Evolutionary conservation across 2,888 invertebrate species (phyloP), one percentile per base, ranked within the genome.

Genomic region (Agrilus cyanescens): DNA sequence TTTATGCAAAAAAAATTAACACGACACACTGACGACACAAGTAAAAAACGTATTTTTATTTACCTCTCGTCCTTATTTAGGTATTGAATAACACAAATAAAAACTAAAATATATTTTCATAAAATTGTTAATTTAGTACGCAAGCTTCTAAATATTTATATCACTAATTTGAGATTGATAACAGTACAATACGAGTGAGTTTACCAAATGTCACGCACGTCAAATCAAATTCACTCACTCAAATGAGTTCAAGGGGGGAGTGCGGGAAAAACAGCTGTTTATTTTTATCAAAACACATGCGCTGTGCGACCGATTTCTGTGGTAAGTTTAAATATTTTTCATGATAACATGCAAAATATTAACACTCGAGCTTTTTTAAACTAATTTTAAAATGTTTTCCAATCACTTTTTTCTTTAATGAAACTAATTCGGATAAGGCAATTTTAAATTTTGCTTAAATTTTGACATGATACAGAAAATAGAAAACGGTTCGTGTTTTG

Each of bases 181-280:
- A 25, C 25, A 25, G 34, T 25, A 43, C 36, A 39, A 43, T 33
- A 43, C 34, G 25, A 31, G 30, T 32, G 34, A 34, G 35, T 38
- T 40, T 36, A 44, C 35, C 44, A 44, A 30, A 44, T 32, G 12
- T 32, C 38, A 20, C 20, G 25, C 30, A 12, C 7, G 8, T 37
- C 5, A 5, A 16, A 10, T 29, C 37, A 41, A 36, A 44, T 38
- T 41, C 44, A 32, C 33, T 41, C 41, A 39, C 38, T 43, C 43
- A 43, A 40, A 42, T 38, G 33, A 2, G 7, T 20, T 16, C 20
- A 20, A 33, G 37, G 37, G 41, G 20, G 16, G 39, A 41, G 41
- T 33, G 39, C 39, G 39, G 41, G 31, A 41, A 43, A 46, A 44
- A 46, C 48, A 49, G 48, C 50, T 50, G 50, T 47, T 50, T 47